A percentile compares a stretch with the other conserved stretches of the same genome.
These are phyloP conservation scores for Drosophila paucipuncta DNA, from an alignment of 2,888 invertebrate species.

Conservation along the genomic window DNA sequence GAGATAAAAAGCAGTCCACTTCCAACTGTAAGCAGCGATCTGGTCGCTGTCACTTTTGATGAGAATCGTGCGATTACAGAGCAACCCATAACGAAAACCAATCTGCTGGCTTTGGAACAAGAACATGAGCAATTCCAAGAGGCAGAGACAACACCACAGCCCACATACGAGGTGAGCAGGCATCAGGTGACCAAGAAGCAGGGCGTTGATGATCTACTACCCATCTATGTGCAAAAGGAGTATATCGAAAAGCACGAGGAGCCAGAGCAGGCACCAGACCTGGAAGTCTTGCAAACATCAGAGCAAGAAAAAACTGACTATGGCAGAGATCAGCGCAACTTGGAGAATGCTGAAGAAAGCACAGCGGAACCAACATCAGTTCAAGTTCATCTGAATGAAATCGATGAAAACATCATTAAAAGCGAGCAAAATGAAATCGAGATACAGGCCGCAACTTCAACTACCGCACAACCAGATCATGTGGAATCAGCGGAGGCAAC, in stretches of 20 bases:
- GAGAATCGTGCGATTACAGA: constrained; percentile 65
- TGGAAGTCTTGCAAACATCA: constrained; percentile 8
- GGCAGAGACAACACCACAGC: constrained; percentile 30
- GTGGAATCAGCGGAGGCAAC: constrained; percentile 32
- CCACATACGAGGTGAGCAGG: constrained; percentile 57
- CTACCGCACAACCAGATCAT: constrained; percentile 13
- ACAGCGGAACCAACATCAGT: constrained; percentile 15
- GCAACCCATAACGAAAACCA: constrained; percentile 59
- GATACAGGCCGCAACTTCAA: background rate
- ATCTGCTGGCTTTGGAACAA: constrained; percentile 56
- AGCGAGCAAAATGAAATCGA: constrained; percentile 29
- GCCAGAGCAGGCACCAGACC: constrained; percentile 1
- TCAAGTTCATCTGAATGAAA: constrained; percentile 30
- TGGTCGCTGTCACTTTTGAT: constrained; percentile 54
- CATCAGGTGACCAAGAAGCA: constrained; percentile 74
- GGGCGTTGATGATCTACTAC: constrained; percentile 61
- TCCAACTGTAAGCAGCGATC: constrained; percentile 57
- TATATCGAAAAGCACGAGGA: constrained; percentile 11
- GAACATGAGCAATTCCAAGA: constrained; percentile 47
- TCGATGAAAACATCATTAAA: constrained; percentile 46
- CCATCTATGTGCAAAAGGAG: constrained; percentile 35
- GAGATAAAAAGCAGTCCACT: constrained; percentile 31
- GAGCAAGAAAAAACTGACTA: background rate
- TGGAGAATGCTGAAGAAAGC: background rate
- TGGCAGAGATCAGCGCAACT: constrained; percentile 3